Evolutionary conservation across 2,888 invertebrate species (phyloP).

Genomic region (Notocelia uddmanniana): DNA sequence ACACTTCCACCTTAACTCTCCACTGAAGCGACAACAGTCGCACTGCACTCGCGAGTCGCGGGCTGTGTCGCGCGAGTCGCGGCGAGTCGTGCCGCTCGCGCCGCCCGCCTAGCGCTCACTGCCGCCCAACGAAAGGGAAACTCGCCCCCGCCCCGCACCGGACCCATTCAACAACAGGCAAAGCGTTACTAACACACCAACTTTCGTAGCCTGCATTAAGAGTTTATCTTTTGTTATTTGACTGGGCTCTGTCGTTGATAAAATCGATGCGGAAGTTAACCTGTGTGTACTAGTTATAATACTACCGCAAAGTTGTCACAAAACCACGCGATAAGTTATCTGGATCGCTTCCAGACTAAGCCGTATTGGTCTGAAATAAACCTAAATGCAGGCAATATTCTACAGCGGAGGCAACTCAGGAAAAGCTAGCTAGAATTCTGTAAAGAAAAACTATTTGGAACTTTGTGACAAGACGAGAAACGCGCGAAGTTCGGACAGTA

Average conservation of each 20-base stretch:
- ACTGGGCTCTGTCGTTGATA: neutral
- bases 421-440: neutral
- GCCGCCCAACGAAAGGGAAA: constrained; percentile 79
- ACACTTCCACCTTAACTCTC: constrained; percentile 1
- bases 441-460: constrained; percentile 7
- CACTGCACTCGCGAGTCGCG: constrained; percentile 22
- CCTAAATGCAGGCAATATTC: constrained; percentile 1
- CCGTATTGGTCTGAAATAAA: constrained; percentile 5
- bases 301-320: neutral
- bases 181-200: constrained; percentile 3
- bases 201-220: constrained; percentile 21
- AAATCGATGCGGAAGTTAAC: neutral
- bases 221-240: neutral
- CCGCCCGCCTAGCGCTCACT: constrained; percentile 66
- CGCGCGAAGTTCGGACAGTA: constrained; percentile 3
- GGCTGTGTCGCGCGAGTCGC: neutral
- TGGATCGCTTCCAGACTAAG: constrained; percentile 14
- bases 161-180: constrained; percentile 31
- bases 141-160: constrained; percentile 54
- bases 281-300: neutral
- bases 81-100: constrained; percentile 51
- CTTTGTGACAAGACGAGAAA: constrained; percentile 12
- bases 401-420: neutral
- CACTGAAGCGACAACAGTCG: constrained; percentile 21
- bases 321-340: neutral